Evolutionary conservation across 30 jellyfish, hydroid and myxozoan genomes (phyloP).

Genomic region (Pseudorhiza aurosa): DNA sequence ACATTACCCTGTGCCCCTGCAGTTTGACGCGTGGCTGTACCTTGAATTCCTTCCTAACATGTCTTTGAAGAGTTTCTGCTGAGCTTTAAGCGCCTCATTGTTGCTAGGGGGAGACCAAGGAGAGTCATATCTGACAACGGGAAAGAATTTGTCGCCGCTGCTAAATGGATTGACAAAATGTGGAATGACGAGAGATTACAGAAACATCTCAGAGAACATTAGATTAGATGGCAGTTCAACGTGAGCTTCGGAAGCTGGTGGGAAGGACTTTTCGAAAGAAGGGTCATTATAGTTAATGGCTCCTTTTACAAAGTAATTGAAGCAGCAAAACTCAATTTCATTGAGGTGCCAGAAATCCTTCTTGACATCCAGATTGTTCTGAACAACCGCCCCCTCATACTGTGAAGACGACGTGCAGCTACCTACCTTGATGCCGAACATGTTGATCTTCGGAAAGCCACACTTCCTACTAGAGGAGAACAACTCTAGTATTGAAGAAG

Average conservation of each 20-base stretch:
- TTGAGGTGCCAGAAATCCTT: constrained; percentile 27
- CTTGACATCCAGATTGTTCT: constrained; percentile 31
- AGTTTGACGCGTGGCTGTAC: constrained; percentile 1
- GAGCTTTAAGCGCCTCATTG: constrained; percentile 35
- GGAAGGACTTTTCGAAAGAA: constrained; percentile 67
- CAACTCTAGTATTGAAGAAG: not conserved
- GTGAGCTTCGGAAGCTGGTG: constrained; percentile 55
- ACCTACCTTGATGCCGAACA: constrained; percentile 47
- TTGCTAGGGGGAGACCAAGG: constrained; percentile 54
- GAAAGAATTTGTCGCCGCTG: constrained; percentile 43
- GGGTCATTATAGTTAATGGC: constrained; percentile 24
- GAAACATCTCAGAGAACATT: constrained; percentile 5
- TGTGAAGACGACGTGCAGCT: constrained; percentile 45
- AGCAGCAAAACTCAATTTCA: constrained; percentile 11
- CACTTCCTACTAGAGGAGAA: constrained; percentile 32
- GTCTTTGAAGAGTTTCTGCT: constrained; percentile 16
- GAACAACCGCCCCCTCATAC: constrained; percentile 48
- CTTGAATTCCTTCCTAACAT: constrained; percentile 21
- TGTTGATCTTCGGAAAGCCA: constrained; percentile 19
- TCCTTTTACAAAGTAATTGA: constrained; percentile 30
- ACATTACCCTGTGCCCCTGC: not conserved
- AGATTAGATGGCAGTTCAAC: constrained; percentile 55
- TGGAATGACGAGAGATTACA: constrained; percentile 24
- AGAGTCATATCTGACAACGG: constrained; percentile 57
- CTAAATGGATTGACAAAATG: constrained; percentile 38